Evolutionary conservation across 2,888 invertebrate species (phyloP).

Genomic region (Craniophora ligustri): DNA sequence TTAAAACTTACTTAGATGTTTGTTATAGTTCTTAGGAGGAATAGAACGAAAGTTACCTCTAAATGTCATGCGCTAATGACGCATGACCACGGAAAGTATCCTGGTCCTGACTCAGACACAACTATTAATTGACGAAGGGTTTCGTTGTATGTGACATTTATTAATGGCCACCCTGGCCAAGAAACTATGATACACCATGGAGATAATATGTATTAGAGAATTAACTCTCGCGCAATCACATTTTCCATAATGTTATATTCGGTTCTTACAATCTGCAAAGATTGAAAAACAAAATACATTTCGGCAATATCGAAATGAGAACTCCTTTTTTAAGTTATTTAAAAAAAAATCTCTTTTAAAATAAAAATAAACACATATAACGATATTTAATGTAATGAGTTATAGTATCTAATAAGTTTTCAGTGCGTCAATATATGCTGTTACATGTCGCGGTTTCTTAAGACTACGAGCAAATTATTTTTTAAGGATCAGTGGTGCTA

Average conservation of each 20-base stretch:
- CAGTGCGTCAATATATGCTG: no score
- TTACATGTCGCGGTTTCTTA: no score
- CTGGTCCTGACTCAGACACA: conserved; percentile 62
- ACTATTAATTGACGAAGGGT: conserved; percentile 73
- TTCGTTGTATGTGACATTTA: conserved; percentile 68
- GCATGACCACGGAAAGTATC: conserved; percentile 57
- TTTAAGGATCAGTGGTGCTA: background rate
- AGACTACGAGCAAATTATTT: no score
- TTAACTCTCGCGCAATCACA: background rate
- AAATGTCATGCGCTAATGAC: conserved; percentile 60
- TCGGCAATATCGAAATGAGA: no score
- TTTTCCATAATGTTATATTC: no score
- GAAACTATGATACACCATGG: conserved; percentile 24
- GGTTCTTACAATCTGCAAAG: no score
- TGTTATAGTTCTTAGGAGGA: conserved; percentile 34
- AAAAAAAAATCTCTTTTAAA: no score
- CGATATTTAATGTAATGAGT: no score
- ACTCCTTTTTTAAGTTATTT: no score
- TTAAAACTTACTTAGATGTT: conserved; percentile 47
- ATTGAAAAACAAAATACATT: no score
- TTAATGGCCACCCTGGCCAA: conserved; percentile 62
- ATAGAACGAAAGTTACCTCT: conserved; percentile 32
- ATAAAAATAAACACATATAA: no score
- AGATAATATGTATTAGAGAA: background rate
- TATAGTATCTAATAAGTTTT: no score